Percentiles rank a stretch among this genome's conserved stretches.
Evolutionary conservation across 1,140 invertebrate genomes (phyloP).

Genomic region (Bombyx mandarina): DNA sequence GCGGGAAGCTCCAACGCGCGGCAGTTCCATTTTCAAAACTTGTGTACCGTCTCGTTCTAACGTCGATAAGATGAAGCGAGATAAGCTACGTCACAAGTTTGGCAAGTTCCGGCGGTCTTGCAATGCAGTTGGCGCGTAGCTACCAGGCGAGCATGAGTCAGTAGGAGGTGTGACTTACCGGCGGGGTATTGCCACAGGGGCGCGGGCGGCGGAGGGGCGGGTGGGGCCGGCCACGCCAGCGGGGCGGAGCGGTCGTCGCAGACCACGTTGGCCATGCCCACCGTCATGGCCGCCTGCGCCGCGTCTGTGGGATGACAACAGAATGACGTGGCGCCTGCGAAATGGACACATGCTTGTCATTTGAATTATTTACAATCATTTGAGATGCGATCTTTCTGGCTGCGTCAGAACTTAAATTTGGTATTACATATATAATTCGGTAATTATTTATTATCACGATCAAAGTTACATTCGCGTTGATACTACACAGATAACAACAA

Average conservation of each 20-base stretch:
- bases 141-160: conserved; percentile 54
- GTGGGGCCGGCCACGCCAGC: conserved; percentile 56
- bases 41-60: conserved; percentile 9
- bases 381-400: too few species aligned
- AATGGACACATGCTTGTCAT: not conserved
- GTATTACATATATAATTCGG: too few species aligned
- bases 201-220: conserved; percentile 64
- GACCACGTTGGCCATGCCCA: conserved; percentile 71
- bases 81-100: not conserved
- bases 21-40: conserved; percentile 5
- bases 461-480: too few species aligned
- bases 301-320: conserved; percentile 51
- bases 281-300: conserved; percentile 73
- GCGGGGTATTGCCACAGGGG: conserved; percentile 82
- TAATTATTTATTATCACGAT: too few species aligned
- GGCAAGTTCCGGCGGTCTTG: conserved; percentile 52
- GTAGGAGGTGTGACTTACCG: conserved; percentile 71
- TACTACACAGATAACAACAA: too few species aligned
- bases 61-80: conserved; percentile 2
- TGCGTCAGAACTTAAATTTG: too few species aligned
- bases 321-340: conserved; percentile 36
- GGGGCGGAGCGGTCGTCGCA: conserved; percentile 64
- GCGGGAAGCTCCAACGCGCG: conserved; percentile 15
- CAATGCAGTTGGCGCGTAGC: conserved; percentile 65
- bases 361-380: too few species aligned